Base-by-base conservation (phyloP, 2,113 vertebrate genomes). In the Sporophila hypoxantha region DNA sequence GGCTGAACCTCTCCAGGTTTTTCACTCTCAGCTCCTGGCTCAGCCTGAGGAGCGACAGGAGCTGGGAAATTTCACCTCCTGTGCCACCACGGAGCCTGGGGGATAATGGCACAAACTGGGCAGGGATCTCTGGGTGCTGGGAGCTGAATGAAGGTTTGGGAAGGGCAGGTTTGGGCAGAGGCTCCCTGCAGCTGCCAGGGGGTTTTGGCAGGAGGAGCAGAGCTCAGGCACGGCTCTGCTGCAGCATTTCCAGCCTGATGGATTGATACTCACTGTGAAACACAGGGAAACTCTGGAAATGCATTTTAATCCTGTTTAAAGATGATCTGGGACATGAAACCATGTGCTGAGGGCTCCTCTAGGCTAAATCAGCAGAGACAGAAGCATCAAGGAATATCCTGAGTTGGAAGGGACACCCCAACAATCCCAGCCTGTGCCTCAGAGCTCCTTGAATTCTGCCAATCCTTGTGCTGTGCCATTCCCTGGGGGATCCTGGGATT, bases 41-140 rank as follows among this genome's bases (percentile, higher is more conserved):
- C 78, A 62, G 75, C 59, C 59, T 61, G 71, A 42, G 62, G 29
- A 44, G 50, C 4, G 53, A 20, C 69, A 87, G 71, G 22, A 73
- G 10, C 39, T 7, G 12, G 46, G 60, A 18, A 26, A 32, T 37
- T 23, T 57, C 75, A 13, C 9, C 8, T 14, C 59, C 50, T 68
- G 70, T 55, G n/a, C 53, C 70, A 23, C n/a, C 67, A 4, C 0
- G 12, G 27, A 2, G 9, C 8, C 46, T 21, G 41, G 44, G 68
- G 55, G 34, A 26, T 3, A 9, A 49, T 5, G 3, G 0, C 34
- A 14, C 32, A 34, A 39, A 42, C 0, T 30, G 42, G 67, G 64
- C 47, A 41, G 68, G 22, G 61, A 4, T 27, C 49, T 62, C 7
- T 13, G 60, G 26, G 32, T 15, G 16, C 42, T 18, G 53, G 2